Conservation (phyloP, 2,797 vertebrate genomes). For the Pachyuromys duprasi region DNA sequence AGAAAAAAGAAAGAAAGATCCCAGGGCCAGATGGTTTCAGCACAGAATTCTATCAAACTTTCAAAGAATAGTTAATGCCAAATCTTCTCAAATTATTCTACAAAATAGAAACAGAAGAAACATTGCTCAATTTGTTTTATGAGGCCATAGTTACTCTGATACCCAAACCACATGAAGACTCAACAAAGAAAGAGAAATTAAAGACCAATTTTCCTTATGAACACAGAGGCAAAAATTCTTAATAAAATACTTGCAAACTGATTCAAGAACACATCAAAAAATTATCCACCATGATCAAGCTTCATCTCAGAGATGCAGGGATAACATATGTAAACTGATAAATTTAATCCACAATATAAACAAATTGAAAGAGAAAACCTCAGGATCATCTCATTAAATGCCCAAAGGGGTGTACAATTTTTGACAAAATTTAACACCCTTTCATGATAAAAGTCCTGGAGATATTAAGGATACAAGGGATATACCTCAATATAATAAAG, state of each 20-base stretch:
- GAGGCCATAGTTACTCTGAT: background rate
- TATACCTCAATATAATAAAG: background rate
- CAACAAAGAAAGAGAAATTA: background rate
- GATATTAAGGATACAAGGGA: background rate
- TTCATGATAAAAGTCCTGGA: no score
- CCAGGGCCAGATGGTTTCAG: background rate
- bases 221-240: background rate
- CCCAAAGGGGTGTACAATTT: background rate
- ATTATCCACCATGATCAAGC: background rate
- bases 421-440: background rate
- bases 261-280: background rate
- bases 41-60: background rate
- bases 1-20: background rate
- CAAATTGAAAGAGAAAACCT: background rate
- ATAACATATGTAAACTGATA: background rate
- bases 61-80: conserved; percentile 6
- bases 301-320: background rate
- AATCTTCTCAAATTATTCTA: background rate
- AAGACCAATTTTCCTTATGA: background rate
- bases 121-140: background rate
- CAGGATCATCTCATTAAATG: background rate
- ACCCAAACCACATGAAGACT: background rate
- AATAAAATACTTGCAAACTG: background rate
- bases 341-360: background rate
- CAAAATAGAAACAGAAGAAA: background rate